A percentile compares a stretch with the other conserved stretches of the same genome.
Evolutionary conservation across 2,797 vertebrate species (phyloP).

Genomic region (Euphonia xanthogaster): DNA sequence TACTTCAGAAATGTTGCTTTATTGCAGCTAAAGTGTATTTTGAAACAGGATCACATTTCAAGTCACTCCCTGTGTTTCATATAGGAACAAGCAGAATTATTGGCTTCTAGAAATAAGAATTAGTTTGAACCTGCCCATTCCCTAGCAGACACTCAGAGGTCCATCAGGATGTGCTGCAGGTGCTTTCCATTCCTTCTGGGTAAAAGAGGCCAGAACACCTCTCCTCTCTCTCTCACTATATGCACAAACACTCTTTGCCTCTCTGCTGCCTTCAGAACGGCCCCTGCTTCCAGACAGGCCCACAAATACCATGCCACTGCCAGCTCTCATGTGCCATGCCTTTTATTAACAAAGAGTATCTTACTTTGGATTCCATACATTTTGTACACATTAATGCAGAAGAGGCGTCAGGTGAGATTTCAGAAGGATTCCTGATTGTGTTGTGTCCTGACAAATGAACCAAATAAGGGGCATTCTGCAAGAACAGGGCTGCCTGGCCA

Average conservation of each 20-base stretch:
- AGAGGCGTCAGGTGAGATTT: background rate
- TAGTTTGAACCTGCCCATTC: background rate
- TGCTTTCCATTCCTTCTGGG: background rate
- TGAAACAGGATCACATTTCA: background rate
- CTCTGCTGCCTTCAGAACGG: background rate
- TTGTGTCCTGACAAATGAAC: background rate
- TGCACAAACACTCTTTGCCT: background rate
- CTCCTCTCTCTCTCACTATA: background rate
- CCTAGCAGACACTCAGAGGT: background rate
- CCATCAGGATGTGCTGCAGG: rapidly evolving
- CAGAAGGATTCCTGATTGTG: background rate
- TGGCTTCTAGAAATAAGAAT: background rate
- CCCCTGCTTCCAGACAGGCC: background rate
- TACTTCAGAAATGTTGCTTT: constrained; percentile 57
- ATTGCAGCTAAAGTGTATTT: constrained; percentile 36
- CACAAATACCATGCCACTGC: background rate
- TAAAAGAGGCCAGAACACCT: background rate
- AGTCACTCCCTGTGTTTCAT: background rate
- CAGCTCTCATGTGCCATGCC: background rate
- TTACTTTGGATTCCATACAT: background rate
- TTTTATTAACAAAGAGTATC: background rate
- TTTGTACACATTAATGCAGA: background rate
- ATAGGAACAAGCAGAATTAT: background rate
- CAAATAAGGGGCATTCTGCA: background rate
- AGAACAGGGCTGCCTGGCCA: background rate